A percentile compares a stretch with the other conserved stretches of the same genome.
phyloP scores from a whole-genome alignment of 2,113 vertebrate species.

The Amia ocellicauda region DNA sequence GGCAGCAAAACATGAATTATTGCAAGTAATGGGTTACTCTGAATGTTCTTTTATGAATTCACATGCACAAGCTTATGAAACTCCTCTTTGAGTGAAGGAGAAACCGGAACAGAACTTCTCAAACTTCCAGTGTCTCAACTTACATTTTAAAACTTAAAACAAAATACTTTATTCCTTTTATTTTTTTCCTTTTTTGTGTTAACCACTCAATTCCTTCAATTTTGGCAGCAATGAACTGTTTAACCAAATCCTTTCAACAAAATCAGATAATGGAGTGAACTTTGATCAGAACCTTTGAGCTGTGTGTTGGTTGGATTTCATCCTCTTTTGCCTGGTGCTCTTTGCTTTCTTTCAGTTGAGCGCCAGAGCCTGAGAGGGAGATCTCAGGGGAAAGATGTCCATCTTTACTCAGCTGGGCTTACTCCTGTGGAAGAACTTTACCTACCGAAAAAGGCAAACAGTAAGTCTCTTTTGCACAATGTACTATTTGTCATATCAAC shows the following conservation, averaged over 20 bases:
- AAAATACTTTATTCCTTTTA: no score
- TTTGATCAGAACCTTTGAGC: constrained; percentile 45
- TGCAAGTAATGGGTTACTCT: no score
- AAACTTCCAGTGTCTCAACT: no score
- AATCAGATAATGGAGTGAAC: constrained; percentile 39
- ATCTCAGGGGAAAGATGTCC: constrained; percentile 72
- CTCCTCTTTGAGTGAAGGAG: no score
- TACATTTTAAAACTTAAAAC: no score
- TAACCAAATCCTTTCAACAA: not conserved
- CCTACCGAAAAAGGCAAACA: constrained; percentile 86
- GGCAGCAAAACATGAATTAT: no score
- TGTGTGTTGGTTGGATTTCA: constrained; percentile 29
- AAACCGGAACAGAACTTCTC: no score
- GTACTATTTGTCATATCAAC: no score
- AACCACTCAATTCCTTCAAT: no score
- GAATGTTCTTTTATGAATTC: no score
- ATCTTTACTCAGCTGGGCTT: constrained; percentile 83
- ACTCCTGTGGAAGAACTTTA: constrained; percentile 97
- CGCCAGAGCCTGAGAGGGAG: constrained; percentile 50
- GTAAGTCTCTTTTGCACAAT: constrained; percentile 73
- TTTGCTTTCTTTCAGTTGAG: constrained; percentile 65
- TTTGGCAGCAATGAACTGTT: not conserved
- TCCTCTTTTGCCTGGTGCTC: constrained; percentile 20
- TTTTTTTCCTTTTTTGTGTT: no score
- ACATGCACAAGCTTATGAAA: no score